A percentile compares a stretch with the other conserved stretches of the same genome.
Evolutionary conservation across 2,113 vertebrate genomes (phyloP).

Genomic region (Rhinoderma darwinii): DNA sequence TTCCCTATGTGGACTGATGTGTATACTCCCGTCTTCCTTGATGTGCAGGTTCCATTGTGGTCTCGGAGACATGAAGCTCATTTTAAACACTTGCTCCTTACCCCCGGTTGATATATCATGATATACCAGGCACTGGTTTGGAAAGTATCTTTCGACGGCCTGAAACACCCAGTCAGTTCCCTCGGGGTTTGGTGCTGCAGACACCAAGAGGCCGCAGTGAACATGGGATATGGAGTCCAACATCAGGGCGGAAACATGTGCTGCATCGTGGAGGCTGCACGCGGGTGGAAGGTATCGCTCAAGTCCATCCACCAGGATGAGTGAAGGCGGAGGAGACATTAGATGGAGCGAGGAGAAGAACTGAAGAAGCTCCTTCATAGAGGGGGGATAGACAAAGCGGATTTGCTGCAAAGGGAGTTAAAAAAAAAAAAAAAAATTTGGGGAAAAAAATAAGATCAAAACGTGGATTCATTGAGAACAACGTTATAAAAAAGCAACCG

Average conservation of each 20-base stretch:
- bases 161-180: constrained; percentile 1
- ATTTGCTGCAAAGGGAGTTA: constrained; percentile 30
- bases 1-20: background rate
- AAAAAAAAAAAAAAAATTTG: background rate
- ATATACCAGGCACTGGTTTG: constrained; percentile 27
- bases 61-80: background rate
- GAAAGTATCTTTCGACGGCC: constrained; percentile 47
- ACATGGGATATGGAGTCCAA: constrained; percentile 14
- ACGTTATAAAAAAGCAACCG: too few relatives aligned
- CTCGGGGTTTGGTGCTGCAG: background rate
- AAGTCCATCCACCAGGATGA: constrained; percentile 40
- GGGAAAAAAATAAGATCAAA: background rate
- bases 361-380: constrained; percentile 31
- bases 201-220: constrained; percentile 18
- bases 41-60: constrained; percentile 1
- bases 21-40: constrained; percentile 3
- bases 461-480: background rate
- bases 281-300: constrained; percentile 3
- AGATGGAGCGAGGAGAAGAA: constrained; percentile 21
- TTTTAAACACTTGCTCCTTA: background rate
- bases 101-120: background rate
- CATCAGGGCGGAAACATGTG: constrained; percentile 24
- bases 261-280: background rate
- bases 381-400: constrained; percentile 32
- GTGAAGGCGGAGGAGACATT: constrained; percentile 16